These are phyloP conservation scores for Drosophila equinoxialis DNA, from an alignment of 1,140 invertebrate species.

Conservation along the genomic window DNA sequence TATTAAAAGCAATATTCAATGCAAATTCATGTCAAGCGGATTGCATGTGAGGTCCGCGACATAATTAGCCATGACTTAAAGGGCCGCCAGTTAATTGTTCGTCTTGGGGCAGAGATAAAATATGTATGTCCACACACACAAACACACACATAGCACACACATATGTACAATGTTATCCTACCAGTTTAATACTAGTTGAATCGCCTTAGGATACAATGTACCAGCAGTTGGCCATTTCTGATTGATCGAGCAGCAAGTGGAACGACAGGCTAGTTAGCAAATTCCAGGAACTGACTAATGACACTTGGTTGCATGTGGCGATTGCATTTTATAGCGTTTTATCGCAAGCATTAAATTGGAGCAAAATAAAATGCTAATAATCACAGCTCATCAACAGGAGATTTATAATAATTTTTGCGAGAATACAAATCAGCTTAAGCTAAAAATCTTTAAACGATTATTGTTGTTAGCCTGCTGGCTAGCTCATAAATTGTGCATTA, in stretches of 20 bases:
- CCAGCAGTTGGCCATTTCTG: constrained; percentile 40
- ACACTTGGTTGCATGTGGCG: constrained; percentile 69
- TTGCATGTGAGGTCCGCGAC: constrained; percentile 67
- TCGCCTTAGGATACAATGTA: constrained; percentile 67
- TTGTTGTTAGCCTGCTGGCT: constrained; percentile 41
- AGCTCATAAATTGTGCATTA: constrained; percentile 70
- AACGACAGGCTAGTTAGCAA: constrained; percentile 67
- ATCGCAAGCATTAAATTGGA: constrained; percentile 45
- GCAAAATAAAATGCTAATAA: constrained; percentile 78
- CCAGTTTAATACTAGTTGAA: constrained; percentile 65
- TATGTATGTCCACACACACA: constrained; percentile 20
- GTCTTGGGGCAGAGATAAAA: constrained; percentile 9
- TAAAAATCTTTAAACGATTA: constrained; percentile 36
- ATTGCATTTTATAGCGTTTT: constrained; percentile 11
- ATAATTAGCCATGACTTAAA: constrained; percentile 70
- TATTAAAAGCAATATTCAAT: constrained; percentile 52
- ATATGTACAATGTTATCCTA: constrained; percentile 16
- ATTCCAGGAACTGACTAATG: constrained; percentile 76
- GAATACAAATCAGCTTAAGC: constrained; percentile 26
- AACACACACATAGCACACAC: not conserved
- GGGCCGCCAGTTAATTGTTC: constrained; percentile 62
- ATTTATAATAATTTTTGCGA: constrained; percentile 80
- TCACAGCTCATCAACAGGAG: constrained; percentile 77
- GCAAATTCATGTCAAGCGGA: constrained; percentile 66
- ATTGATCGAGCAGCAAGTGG: constrained; percentile 59